Evolutionary conservation across 1,140 invertebrate genomes (phyloP).

Genomic region (roundworm (Caenorhabditis elegans)): DNA sequence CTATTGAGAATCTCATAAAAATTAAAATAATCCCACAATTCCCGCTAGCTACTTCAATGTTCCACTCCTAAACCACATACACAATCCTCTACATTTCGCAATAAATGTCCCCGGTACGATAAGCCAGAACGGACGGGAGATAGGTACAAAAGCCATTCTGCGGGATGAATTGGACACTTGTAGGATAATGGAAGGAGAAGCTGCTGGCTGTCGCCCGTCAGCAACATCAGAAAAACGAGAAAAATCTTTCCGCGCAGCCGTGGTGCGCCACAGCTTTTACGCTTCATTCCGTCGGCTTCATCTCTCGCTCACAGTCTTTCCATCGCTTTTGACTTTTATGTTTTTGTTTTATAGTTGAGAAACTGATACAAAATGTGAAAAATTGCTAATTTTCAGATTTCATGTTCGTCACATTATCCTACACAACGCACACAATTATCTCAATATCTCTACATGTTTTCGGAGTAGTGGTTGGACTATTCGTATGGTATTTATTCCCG

Average conservation of each 20-base stretch:
- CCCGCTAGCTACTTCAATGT: no score
- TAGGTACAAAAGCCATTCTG: not conserved
- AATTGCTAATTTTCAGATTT: not conserved
- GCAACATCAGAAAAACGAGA: not conserved
- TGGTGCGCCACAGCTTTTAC: not conserved
- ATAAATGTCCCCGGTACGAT: not conserved
- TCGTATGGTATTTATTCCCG: constrained; percentile 58
- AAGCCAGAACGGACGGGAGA: no score
- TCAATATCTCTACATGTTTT: constrained; percentile 52
- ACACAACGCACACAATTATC: constrained; percentile 42
- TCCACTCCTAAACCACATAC: no score
- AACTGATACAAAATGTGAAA: no score
- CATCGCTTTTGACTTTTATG: not conserved
- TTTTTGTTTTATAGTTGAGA: not conserved
- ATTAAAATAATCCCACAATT: no score
- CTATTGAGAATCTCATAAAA: no score
- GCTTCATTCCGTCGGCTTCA: not conserved
- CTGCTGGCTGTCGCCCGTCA: not conserved
- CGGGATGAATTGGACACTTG: not conserved
- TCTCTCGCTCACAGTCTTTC: not conserved
- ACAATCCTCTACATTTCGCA: no score
- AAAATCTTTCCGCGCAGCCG: not conserved
- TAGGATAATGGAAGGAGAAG: not conserved
- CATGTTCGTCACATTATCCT: constrained; percentile 26
- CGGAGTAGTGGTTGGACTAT: constrained; percentile 52